Conservation (phyloP, 2,888 invertebrate genomes). For the Copidosoma aretas region DNA sequence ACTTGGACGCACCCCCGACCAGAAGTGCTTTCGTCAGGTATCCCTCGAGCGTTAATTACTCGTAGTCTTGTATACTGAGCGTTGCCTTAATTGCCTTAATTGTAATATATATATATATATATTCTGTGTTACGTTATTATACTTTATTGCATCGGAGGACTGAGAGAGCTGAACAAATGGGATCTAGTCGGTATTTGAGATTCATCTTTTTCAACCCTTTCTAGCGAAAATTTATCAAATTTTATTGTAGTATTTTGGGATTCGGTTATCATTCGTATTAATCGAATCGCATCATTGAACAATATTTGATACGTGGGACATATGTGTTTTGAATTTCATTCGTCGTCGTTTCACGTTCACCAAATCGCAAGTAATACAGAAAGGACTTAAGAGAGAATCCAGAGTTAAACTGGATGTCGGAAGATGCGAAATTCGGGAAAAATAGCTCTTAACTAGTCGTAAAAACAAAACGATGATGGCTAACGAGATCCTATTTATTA, state of each 20-base stretch:
- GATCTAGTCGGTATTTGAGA: slow-evolving; percentile 29
- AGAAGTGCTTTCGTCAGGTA: slow-evolving; percentile 59
- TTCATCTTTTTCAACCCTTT: slow-evolving; percentile 12
- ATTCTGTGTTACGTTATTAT: not conserved
- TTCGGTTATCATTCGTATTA: too few species aligned
- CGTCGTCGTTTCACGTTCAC: too few species aligned
- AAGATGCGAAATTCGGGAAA: not conserved
- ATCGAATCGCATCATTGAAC: too few species aligned
- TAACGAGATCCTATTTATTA: slow-evolving; percentile 22
- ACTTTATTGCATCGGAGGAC: not conserved
- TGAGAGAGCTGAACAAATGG: slow-evolving; percentile 24
- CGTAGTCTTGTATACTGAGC: slow-evolving; percentile 22
- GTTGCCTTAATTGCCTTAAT: slow-evolving; percentile 13
- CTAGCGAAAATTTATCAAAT: not conserved
- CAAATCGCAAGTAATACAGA: too few species aligned
- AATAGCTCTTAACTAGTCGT: slow-evolving; percentile 31
- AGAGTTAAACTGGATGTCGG: slow-evolving; percentile 4
- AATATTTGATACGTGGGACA: too few species aligned
- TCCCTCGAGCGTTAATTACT: slow-evolving; percentile 54
- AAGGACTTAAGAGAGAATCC: not conserved
- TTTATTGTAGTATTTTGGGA: not conserved
- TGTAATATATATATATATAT: not conserved
- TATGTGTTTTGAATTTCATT: too few species aligned
- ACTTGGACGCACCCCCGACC: slow-evolving; percentile 50
- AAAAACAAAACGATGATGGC: slow-evolving; percentile 7